These are phyloP conservation scores for Mobula hypostoma DNA, from an alignment of 2,113 vertebrate genomes.

Conservation along the genomic window DNA sequence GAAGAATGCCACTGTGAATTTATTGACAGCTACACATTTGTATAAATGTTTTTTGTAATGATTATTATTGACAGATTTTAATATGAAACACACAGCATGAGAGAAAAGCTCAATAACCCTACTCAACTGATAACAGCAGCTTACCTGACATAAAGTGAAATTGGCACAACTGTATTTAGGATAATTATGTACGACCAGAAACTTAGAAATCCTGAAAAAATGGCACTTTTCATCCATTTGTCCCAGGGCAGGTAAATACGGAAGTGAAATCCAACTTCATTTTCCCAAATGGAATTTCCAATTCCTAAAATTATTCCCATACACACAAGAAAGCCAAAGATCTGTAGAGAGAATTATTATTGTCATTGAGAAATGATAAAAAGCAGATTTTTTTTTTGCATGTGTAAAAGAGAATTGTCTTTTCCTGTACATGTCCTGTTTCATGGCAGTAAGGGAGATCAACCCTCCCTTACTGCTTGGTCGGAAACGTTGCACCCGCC, in stretches of 20 bases:
- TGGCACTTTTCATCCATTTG: slow-evolving; percentile 47
- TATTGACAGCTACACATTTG: not conserved
- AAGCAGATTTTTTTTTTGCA: not conserved
- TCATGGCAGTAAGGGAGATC: no score
- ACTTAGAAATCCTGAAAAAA: slow-evolving; percentile 65
- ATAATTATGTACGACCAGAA: slow-evolving; percentile 73
- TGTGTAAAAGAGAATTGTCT: not conserved
- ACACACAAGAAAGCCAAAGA: slow-evolving; percentile 65
- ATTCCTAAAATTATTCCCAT: slow-evolving; percentile 62
- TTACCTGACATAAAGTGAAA: slow-evolving; percentile 72
- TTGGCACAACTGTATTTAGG: slow-evolving; percentile 67
- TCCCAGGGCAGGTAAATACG: slow-evolving; percentile 53
- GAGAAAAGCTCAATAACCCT: not conserved
- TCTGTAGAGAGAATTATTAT: slow-evolving; percentile 51
- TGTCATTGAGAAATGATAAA: not conserved
- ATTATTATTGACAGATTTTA: not conserved
- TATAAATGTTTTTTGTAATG: not conserved
- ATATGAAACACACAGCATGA: not conserved
- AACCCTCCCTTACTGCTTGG: not conserved
- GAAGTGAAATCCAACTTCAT: slow-evolving; percentile 53
- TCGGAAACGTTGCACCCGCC: not conserved
- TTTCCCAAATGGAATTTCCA: slow-evolving; percentile 66
- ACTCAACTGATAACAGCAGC: slow-evolving; percentile 26
- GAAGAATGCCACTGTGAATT: not conserved
- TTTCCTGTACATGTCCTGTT: no score